Evolutionary conservation across 2,888 invertebrate species (phyloP), one percentile per base, ranked within the genome.

Genomic region (Timema podura): DNA sequence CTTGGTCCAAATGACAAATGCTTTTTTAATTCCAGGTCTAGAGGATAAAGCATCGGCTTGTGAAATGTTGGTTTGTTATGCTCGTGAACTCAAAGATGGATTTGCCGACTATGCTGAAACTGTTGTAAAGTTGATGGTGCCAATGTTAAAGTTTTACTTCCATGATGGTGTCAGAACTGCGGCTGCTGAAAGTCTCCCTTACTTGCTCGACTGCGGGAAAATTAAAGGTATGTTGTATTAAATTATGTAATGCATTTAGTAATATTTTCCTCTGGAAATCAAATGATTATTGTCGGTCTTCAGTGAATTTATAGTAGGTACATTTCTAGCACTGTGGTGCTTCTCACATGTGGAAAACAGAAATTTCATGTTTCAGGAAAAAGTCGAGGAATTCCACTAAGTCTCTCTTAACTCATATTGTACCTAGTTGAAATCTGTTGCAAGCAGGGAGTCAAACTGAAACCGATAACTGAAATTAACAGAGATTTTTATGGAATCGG

Each of bases 41-140:
- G 97, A 98, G 82, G 97, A 98, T 81, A 98, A 97, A 80, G 95
- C 96, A 0, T 95, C 95, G 2, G 97, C 97, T 0, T 97, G 96
- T 80, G 95, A 95, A 81, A 97, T 97, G 96, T 83, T 97, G 70
- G 95, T 96, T 10, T 96, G 96, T 80, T 97, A 96, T 79, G 96
- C 96, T 0, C 87, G 94, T 47, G 96, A 97, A 81, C 84, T 97
- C 70, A 96, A 96, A 79, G 95, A 94, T 77, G 92, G 91, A 5
- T 87, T 93, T 86, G 89, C 79, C 78, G 88, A 83, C 78, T 93
- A 83, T 78, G 90, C 92, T 5, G 93, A 94, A 79, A 89, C 88
- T 77, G 91, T 92, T 2, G 92, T 93, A 0, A 89, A 90, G 77
- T 84, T 93, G 59, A 92, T 93, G 91, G 91, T 93, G 73, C 93